phyloP scores from a whole-genome alignment of 2,888 invertebrate species.

The Troilus luridus region DNA sequence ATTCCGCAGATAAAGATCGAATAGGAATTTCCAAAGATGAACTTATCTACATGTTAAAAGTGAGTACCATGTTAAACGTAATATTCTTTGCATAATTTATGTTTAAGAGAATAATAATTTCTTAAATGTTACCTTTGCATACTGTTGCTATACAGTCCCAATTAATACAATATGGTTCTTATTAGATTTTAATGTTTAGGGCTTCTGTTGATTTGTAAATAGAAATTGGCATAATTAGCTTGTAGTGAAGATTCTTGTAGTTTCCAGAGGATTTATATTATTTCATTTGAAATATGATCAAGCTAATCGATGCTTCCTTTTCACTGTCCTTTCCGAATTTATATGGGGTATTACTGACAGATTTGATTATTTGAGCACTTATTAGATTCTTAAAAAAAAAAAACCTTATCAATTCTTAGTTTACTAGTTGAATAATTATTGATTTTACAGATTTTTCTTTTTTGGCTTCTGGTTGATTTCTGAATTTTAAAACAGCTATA shows the following conservation, averaged over 20 bases:
- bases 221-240: background rate
- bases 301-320: background rate
- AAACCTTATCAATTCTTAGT: too few species aligned
- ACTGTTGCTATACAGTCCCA: background rate
- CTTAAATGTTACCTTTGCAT: background rate
- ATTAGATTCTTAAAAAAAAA: background rate
- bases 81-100: too few species aligned
- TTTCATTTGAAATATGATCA: background rate
- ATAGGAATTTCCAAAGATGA: constrained; percentile 99
- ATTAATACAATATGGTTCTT: constrained; percentile 12
- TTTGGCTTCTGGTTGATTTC: too few species aligned
- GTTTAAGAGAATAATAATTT: background rate
- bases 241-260: background rate
- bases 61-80: constrained; percentile 70
- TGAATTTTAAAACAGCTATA: too few species aligned
- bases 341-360: background rate
- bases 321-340: background rate
- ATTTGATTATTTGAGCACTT: background rate
- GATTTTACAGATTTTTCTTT: too few species aligned
- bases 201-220: background rate
- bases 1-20: constrained; percentile 98
- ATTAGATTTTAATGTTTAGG: background rate
- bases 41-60: constrained; percentile 95
- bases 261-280: background rate
- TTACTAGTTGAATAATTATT: too few species aligned